Evolutionary conservation across 2,113 vertebrate genomes (phyloP).

Genomic region (Miniopterus natalensis): DNA sequence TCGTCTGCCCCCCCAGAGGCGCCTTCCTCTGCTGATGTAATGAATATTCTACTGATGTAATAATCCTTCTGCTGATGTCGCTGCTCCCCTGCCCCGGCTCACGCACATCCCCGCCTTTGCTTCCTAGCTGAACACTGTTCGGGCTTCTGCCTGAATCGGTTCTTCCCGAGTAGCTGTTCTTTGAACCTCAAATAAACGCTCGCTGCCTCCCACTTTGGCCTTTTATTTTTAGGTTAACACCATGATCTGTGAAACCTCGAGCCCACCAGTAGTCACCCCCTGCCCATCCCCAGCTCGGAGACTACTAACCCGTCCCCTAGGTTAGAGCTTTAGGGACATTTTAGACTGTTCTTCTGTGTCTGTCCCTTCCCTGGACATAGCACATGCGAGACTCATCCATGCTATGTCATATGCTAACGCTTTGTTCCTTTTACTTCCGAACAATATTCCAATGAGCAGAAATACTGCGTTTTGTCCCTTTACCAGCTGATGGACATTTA

Average conservation of each 20-base stretch:
- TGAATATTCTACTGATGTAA: not conserved
- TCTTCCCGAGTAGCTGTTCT: not conserved
- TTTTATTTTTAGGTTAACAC: not conserved
- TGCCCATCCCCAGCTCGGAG: not conserved
- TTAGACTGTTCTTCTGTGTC: not conserved
- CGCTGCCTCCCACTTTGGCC: not conserved
- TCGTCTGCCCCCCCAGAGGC: not conserved
- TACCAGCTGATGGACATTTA: not conserved
- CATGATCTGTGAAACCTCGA: not conserved
- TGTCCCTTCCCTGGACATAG: not conserved
- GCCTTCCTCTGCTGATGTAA: not conserved
- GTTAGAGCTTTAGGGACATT: not conserved
- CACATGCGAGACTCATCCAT: not conserved
- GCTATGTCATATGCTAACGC: not conserved
- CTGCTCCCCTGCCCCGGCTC: not conserved
- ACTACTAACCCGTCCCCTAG: not conserved
- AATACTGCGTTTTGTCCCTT: accelerated
- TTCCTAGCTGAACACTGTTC: not conserved
- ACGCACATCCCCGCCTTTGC: not conserved
- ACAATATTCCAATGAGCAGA: too few relatives aligned
- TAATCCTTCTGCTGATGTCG: not conserved
- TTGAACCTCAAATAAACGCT: not conserved
- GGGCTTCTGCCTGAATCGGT: not conserved
- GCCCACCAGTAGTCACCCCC: not conserved
- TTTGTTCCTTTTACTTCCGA: too few relatives aligned